Evolutionary conservation across 23 tunicate genomes (phyloP).

Genomic region (Botrylloides violaceus): DNA sequence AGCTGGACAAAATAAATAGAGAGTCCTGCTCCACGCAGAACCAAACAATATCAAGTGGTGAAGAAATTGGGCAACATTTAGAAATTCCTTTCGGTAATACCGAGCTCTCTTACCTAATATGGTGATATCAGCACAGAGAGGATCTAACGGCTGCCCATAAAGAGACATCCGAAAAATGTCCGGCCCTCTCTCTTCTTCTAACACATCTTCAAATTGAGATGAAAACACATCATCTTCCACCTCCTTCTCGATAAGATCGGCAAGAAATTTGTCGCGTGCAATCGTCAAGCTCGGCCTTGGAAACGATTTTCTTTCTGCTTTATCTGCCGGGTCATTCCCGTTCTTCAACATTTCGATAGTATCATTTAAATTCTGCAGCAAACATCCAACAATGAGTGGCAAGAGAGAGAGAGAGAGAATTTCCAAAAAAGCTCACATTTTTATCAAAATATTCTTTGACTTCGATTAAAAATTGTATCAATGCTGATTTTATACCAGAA

Average conservation of each 20-base stretch:
- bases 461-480: slow-evolving; percentile 14
- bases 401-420: background rate
- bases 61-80: background rate
- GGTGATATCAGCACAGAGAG: background rate
- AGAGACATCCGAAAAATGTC: slow-evolving; percentile 2
- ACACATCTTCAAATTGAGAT: slow-evolving; percentile 35
- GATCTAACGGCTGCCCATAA: background rate
- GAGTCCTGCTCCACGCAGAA: too few species aligned
- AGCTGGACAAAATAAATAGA: too few species aligned
- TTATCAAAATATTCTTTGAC: slow-evolving; percentile 27
- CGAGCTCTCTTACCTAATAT: background rate
- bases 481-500: background rate
- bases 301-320: background rate
- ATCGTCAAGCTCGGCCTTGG: slow-evolving; percentile 12
- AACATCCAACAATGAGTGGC: background rate
- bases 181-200: slow-evolving; percentile 32
- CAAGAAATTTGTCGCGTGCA: slow-evolving; percentile 36
- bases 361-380: slow-evolving; percentile 8
- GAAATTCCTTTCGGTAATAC: background rate
- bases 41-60: background rate
- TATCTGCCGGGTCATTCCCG: background rate
- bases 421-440: slow-evolving; percentile 13
- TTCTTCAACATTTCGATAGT: slow-evolving; percentile 14
- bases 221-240: slow-evolving; percentile 78
- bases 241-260: slow-evolving; percentile 63